Evolutionary conservation across 2,797 vertebrate genomes (phyloP).

Genomic region (Lepus townsendii): DNA sequence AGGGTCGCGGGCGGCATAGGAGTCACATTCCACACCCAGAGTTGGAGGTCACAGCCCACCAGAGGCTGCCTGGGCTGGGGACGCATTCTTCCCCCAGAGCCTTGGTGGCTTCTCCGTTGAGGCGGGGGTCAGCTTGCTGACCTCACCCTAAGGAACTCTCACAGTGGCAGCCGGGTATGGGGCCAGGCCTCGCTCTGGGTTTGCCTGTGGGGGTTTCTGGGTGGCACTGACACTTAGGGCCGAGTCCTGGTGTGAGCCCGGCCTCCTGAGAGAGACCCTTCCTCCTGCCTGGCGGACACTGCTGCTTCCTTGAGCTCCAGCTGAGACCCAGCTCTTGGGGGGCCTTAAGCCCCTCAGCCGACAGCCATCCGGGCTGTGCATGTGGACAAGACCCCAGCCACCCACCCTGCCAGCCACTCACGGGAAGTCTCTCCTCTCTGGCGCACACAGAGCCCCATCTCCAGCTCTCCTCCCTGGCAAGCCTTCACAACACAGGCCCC

Average conservation of each 20-base stretch:
- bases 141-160: not conserved
- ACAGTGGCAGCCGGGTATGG: not conserved
- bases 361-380: not conserved
- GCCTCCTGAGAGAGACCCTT: no score
- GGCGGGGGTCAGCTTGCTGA: no score
- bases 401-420: no score
- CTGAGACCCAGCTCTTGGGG: not conserved
- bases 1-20: not conserved
- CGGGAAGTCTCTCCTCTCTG: no score
- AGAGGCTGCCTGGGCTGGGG: no score
- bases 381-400: no score
- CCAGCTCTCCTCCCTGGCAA: not conserved
- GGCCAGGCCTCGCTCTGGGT: not conserved
- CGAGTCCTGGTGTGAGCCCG: no score
- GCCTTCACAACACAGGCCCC: not conserved
- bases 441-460: no score
- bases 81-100: no score
- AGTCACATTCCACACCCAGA: no score
- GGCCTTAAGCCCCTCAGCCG: not conserved
- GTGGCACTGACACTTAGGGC: not conserved
- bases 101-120: no score
- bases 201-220: not conserved
- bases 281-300: not conserved
- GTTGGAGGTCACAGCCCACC: not conserved
- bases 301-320: not conserved